Evolutionary conservation across 2,888 invertebrate genomes (phyloP), one percentile per base, ranked within the genome.

Genomic region (Philaethria dido): DNA sequence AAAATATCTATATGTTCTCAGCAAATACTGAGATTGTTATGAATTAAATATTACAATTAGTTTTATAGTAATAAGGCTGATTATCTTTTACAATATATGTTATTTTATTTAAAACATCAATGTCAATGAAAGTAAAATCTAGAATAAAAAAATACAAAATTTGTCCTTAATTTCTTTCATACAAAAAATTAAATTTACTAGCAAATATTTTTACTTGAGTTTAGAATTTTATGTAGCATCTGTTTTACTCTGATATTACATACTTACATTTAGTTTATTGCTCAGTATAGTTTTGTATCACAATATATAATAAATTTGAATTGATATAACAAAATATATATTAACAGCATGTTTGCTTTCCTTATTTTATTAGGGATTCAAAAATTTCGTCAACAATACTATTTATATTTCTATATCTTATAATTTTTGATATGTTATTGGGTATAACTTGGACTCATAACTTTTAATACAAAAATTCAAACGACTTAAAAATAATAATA

Each of bases 1-100:
- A 87, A 91, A 79, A 81, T 92, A 73, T 70, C 85, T 57, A 65
- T 83, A 44, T 84, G 93, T 82, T 85, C 89, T 70, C 84, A 93
- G 80, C 88, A 93, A 79, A 81, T 94, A 77, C 71, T 89, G 16
- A 79, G 75, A 64, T 80, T 89, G 64, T 86, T 92, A 88, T 91
- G 83, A 89, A 79, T 70, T 47, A 48, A 20, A 48, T 16, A 8
- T 42, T 62, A 16, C 45, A 59, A 62, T 11, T 52, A 54, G 62
- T 25, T 18, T 16, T 16, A 61, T 57, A 36, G 59, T 22, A 25
- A 60, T 61, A 69, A 69, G 67, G 65, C 65, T 71, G 67, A 68
- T 66, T 70, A 61, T 61, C 64, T 44, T 50, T 64, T 68, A 55
- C 57, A 42, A 25, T 42, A 57, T 18, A 29, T 52, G 29, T 55